Base-by-base conservation (phyloP, 2,113 vertebrate genomes). In the Sebastes schlegelii region DNA sequence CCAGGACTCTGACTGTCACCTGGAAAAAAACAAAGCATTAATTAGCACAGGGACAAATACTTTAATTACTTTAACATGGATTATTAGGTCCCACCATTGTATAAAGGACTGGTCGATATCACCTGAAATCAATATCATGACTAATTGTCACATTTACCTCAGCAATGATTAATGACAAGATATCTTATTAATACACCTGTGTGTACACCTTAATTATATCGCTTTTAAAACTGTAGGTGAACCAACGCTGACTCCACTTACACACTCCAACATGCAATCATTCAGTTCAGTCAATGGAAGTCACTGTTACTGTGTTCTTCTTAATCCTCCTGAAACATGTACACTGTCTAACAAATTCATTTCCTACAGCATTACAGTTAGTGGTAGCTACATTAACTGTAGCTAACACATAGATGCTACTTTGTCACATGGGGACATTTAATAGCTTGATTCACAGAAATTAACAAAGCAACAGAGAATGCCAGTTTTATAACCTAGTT, bases 181-280 rank as follows among this genome's bases (percentile, higher is more conserved):
- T 13, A 46, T 46, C 43, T 21, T 21, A 46, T 46, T 13, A 21
- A 65, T 46, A 64, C 42, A 45, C 42, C 62, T 64, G 62, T n/a
- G 10, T 45, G 62, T 64, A 45, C 62, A 45, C 42, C 62, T 48
- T 66, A 23, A 48, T 66, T 66, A 66, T 48, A 26, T 14, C 13
- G 26, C 46, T 23, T 67, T 67, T 48, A 26, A 67, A 64, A 64
- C 61, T 66, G 43, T 66, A 46, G 11, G 43, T 46, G n/a, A 46
- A 66, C n/a, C 5, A 46, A 46, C 23, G 10, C 42, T 9, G 63
- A 66, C 43, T 66, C 43, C 43, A 66, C 60, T 14, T 4, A 64
- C 62, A 17, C n/a, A 43, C 40, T 64, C 62, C 40, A 64, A 66
- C 9, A 66, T 46, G 63, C 43, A 66, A 14, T 21, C 4, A 46